phyloP scores from a whole-genome alignment of 92 coral and sea anemone genomes.

The Pocillopora grandis region DNA sequence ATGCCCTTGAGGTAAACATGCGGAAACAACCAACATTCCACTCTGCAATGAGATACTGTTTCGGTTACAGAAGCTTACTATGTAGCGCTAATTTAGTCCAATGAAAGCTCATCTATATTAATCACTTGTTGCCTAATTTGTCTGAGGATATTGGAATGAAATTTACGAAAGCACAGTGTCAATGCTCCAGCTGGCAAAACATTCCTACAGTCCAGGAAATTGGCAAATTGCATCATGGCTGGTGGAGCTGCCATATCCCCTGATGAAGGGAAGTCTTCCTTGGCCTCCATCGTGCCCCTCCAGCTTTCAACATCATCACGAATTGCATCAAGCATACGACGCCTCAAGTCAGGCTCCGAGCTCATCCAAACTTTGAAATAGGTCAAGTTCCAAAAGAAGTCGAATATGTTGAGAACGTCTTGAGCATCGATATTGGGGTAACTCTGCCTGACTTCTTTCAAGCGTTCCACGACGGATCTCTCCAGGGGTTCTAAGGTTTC shows the following conservation, averaged over 20 bases:
- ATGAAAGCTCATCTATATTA: constrained; percentile 4
- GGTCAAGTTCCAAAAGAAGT: not conserved
- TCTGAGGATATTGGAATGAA: not conserved
- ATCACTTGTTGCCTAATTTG: not conserved
- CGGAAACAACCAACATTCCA: too few species aligned
- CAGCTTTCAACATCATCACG: constrained; percentile 1
- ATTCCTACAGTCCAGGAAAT: constrained; percentile 1
- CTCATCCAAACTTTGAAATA: not conserved
- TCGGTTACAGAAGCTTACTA: too few species aligned
- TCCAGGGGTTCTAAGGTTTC: constrained; percentile 1
- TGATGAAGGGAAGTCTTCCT: not conserved
- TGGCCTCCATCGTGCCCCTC: not conserved
- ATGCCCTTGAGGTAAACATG: too few species aligned
- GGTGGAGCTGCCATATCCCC: constrained; percentile 4
- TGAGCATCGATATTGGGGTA: not conserved
- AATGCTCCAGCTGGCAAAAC: not conserved
- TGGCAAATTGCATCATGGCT: not conserved
- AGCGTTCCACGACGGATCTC: constrained; percentile 4
- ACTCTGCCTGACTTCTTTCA: not conserved
- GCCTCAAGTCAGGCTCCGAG: constrained; percentile 4
- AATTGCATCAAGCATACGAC: not conserved
- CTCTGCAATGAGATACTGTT: too few species aligned
- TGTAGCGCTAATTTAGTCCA: not conserved
- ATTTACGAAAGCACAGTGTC: not conserved
- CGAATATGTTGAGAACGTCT: not conserved